Evolutionary conservation across 1,140 invertebrate species (phyloP).

Genomic region (Hyles vespertilio): DNA sequence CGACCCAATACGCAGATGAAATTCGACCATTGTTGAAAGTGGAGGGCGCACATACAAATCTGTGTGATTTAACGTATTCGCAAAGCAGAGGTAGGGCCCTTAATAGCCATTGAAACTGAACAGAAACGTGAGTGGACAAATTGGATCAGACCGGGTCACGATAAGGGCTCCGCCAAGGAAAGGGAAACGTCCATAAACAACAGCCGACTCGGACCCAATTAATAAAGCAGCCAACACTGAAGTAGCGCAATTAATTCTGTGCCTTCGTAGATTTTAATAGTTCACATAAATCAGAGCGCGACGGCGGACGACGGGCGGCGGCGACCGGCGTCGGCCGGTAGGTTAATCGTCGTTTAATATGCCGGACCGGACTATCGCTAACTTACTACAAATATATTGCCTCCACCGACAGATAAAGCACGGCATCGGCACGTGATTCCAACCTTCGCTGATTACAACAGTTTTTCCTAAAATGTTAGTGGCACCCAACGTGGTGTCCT

Average conservation of each 20-base stretch:
- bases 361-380: conserved; percentile 46
- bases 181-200: conserved; percentile 69
- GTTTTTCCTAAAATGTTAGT: background rate
- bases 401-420: conserved; percentile 42
- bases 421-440: conserved; percentile 51
- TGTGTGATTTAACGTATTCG: conserved; percentile 19
- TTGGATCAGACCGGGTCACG: conserved; percentile 56
- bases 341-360: conserved; percentile 72
- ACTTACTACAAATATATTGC: conserved; percentile 42
- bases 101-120: conserved; percentile 65
- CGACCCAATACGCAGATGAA: too few relatives aligned
- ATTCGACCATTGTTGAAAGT: conserved; percentile 7
- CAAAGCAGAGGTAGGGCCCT: conserved; percentile 47
- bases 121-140: conserved; percentile 67
- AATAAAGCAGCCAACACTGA: conserved; percentile 66
- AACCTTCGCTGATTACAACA: background rate
- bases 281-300: conserved; percentile 66
- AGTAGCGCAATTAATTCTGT: conserved; percentile 72
- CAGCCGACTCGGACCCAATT: conserved; percentile 67
- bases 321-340: conserved; percentile 42
- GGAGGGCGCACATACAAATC: conserved; percentile 6
- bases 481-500: too few relatives aligned
- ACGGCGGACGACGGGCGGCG: conserved; percentile 36
- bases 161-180: conserved; percentile 55
- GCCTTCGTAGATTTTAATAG: conserved; percentile 73